Base-by-base conservation (phyloP, 2,797 vertebrate species). In the Lepus townsendii region DNA sequence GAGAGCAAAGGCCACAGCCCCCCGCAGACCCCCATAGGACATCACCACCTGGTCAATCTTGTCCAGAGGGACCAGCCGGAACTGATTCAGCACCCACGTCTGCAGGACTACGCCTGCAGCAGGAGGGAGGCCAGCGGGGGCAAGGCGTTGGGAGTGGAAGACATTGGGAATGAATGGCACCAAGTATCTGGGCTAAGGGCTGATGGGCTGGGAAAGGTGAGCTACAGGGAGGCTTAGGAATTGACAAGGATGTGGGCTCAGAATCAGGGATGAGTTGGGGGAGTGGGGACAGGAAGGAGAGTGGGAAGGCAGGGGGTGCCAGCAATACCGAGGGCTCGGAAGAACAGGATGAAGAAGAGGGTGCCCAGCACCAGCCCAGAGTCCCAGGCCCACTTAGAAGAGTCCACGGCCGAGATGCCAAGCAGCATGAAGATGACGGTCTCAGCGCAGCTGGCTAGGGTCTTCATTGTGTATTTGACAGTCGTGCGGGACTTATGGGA, bases 341-440 rank as follows among this genome's bases (percentile, higher is more conserved):
- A 99, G 95, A 99, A 97, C 38, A 99, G 98, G 98, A 99, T 99
- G 97, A 99, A 99, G 98, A 99, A 90, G n/a, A 99, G 99, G 0
- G 99, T 99, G 96, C 99, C 99, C 97, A 99, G 98, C 96, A 99
- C 98, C 97, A 99, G 98, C 17, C 99, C 99, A 0, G 99, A 99
- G 98, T 99, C 99, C 99, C 99, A 99, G 35, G 99, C 99, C 99
- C 99, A 99, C 97, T 99, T 99, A 91, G 99, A 99, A 89, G 99
- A 99, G 97, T 99, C 99, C 97, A 99, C 99, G 0, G 99, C 99
- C 0, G 99, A 99, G 97, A 99, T 99, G 73, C 99, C 99, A 76
- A 99, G 98, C 97, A 99, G 99, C 98, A 99, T 99, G 98, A 99
- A 99, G 98, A 99, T 99, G 98, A 99, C 98, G 72, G 99, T 99